Base-by-base conservation (phyloP, 2,888 invertebrate genomes). In the Panorpa germanica region DNA sequence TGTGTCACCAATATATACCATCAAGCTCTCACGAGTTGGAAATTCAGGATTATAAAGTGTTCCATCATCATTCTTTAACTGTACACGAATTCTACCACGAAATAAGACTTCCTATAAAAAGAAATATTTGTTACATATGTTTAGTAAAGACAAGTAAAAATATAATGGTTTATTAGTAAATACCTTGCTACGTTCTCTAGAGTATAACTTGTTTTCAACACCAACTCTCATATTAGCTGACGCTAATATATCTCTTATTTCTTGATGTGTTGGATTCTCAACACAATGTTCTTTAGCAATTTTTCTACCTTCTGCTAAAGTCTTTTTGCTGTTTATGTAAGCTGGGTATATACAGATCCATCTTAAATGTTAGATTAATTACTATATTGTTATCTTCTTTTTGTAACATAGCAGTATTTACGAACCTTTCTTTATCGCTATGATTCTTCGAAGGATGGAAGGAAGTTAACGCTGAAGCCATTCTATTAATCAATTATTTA, bases 291-390 rank as follows among this genome's bases (percentile, higher is more conserved):
- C 65, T 53, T 86, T 86, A 2, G 81, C 56, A 13, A 98, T 58
- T 40, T 74, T 69, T 18, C 98, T 64, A 4, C 98, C 98, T 52
- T 91, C 77, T 2, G 82, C 82, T 10, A 81, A 51, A 0, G 88
- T 81, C 50, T 85, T 91, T 48, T 88, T 91, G 43, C 76, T 85
- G 49, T 98, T 96, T 28, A 98, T 62, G 45, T 96, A 98, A 0
- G 88, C 80, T 32, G 98, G 98, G 53, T 98, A 98, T 36, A 98
- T 74, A 48, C 91, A 91, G 33, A 95, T 65, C 96, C 96, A 98
- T 48, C 82, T 81, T 57, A 35, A 50, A 51, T 41, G 29, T 27
- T 23, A 19, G 31, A 4, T n/a, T 4, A 19, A 6, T 7, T 20
- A 6, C 8, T 9, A 15, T 9, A 19, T 12, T 15, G 10, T 26